These are phyloP conservation scores for Percina caprodes DNA, from an alignment of 2,113 vertebrate genomes.

Conservation along the genomic window DNA sequence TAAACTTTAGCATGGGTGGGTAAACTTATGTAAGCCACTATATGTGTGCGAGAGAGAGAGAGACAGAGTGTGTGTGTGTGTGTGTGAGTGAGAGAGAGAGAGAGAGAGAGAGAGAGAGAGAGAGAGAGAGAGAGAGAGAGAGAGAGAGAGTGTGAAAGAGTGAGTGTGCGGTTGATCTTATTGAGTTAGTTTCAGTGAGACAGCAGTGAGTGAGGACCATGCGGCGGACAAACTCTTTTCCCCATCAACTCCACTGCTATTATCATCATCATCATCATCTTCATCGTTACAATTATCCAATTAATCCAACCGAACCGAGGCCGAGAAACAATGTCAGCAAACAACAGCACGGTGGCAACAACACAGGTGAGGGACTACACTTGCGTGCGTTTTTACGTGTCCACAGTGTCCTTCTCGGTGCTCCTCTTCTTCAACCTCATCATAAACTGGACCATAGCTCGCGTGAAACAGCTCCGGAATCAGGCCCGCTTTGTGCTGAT, in stretches of 20 bases:
- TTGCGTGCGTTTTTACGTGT: conserved; percentile 77
- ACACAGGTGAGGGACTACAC: conserved; percentile 46
- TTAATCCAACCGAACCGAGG: conserved; percentile 3
- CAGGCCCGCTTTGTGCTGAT: conserved; percentile 84
- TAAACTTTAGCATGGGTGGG: no score
- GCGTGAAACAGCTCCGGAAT: conserved; percentile 72
- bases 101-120: conserved; percentile 12
- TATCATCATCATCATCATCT: not conserved
- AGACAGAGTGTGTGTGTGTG: not conserved
- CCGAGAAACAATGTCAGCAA: conserved; percentile 63
- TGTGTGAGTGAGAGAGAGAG: not conserved
- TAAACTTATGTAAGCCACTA: no score
- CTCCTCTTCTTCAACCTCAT: conserved; percentile 83
- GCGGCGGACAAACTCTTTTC: conserved; percentile 8
- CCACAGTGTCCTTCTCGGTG: conserved; percentile 77
- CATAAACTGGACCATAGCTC: conserved; percentile 82
- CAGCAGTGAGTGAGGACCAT: conserved; percentile 59
- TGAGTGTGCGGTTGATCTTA: not conserved
- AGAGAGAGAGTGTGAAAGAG: conserved; percentile 6
- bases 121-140: not conserved
- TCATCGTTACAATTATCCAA: not conserved
- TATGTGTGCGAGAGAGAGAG: not conserved
- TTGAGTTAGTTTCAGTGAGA: conserved; percentile 49
- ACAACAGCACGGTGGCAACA: conserved; percentile 11
- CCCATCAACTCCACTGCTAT: conserved; percentile 3